phyloP scores from a whole-genome alignment of 2,113 vertebrate species.

The Leuciscus idus region DNA sequence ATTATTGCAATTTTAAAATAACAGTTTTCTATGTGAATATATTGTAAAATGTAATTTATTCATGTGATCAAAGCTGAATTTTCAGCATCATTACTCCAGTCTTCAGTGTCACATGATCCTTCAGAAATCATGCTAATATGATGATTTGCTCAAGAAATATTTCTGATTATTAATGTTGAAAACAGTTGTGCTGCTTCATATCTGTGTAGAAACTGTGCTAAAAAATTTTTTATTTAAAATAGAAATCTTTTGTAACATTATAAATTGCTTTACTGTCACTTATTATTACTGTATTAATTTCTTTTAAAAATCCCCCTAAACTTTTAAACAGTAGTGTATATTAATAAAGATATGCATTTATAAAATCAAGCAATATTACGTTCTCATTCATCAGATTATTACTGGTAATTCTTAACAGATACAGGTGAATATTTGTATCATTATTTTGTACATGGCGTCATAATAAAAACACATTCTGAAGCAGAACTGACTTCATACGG shows the following conservation, averaged over 20 bases:
- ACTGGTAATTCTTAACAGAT: not conserved
- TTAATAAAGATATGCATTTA: no score
- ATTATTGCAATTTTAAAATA: not conserved
- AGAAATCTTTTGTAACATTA: no score
- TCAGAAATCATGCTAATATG: not conserved
- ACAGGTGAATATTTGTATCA: not conserved
- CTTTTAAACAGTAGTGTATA: no score
- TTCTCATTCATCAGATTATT: not conserved
- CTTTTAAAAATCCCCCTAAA: no score
- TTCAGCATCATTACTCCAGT: not conserved
- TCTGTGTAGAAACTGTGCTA: no score
- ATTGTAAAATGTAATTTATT: not conserved
- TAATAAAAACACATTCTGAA: not conserved
- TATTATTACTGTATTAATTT: no score
- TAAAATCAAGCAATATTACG: no score
- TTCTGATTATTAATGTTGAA: not conserved
- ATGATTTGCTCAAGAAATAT: not conserved
- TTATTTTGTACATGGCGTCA: not conserved
- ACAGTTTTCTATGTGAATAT: not conserved
- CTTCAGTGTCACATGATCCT: constrained; percentile 1
- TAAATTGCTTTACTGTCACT: no score
- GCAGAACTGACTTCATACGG: no score
- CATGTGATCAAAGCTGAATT: not conserved
- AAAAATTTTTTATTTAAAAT: no score
- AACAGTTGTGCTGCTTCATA: no score